phyloP scores from a whole-genome alignment of 2,797 vertebrate species.

The Lutjanus campechanus region DNA sequence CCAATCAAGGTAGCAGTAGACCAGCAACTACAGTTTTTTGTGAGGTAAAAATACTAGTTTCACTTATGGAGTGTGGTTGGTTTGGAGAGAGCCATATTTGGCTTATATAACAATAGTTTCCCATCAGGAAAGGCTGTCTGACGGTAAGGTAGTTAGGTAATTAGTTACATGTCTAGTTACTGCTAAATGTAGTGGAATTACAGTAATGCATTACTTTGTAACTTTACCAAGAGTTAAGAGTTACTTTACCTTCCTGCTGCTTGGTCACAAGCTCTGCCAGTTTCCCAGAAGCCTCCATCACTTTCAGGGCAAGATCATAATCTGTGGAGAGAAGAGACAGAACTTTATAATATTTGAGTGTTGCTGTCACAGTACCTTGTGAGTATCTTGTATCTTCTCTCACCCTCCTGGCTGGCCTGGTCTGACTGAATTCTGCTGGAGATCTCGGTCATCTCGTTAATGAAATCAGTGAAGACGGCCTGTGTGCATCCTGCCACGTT shows the following conservation, averaged over 20 bases:
- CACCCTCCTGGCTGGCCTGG: conserved; percentile 81
- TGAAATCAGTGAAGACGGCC: conserved; percentile 76
- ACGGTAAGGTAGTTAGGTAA: too few species aligned
- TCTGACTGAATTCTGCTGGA: conserved; percentile 73
- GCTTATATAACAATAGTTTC: too few species aligned
- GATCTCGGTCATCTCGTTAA: conserved; percentile 65
- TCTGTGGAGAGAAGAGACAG: conserved; percentile 72
- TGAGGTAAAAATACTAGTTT: too few species aligned
- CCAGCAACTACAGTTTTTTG: too few species aligned
- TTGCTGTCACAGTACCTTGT: not conserved
- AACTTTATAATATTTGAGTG: not conserved
- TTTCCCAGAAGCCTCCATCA: conserved; percentile 80
- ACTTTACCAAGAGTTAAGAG: too few species aligned
- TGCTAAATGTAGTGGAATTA: too few species aligned
- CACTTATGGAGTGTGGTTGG: too few species aligned
- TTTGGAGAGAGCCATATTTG: too few species aligned
- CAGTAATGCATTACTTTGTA: too few species aligned
- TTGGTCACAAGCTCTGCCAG: conserved; percentile 68
- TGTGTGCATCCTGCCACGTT: conserved; percentile 76
- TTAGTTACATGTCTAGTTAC: too few species aligned
- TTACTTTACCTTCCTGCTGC: conserved; percentile 74
- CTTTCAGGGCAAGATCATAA: conserved; percentile 67
- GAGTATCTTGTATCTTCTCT: conserved; percentile 9
- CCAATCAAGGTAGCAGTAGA: too few species aligned
- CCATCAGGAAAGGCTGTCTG: too few species aligned